Base-by-base conservation (phyloP, 2,888 invertebrate species). In the Buathra laborator region DNA sequence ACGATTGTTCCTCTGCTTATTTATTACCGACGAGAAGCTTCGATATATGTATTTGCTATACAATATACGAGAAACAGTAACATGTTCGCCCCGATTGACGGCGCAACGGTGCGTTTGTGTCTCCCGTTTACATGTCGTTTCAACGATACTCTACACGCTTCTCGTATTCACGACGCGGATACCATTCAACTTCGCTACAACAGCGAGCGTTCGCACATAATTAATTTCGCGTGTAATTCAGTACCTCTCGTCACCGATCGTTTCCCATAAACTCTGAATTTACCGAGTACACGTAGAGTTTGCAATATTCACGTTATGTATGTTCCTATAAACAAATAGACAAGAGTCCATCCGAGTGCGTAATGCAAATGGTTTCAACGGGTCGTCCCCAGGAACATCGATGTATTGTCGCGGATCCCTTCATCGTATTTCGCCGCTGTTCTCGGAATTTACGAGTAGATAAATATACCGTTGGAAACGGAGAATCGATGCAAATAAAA, bases 201-300 rank as follows among this genome's bases (percentile, higher is more conserved):
- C 62, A 48, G 14, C 37, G 59, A 48, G 64, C 46, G 48, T 83
- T 83, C 70, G 79, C 83, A 80, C 80, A 80, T 83, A 83, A 83
- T 80, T 83, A 75, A 83, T 83, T 80, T 83, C 19, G 44, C 59
- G 62, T 29, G 24, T 83, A 48, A 53, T 64, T 46, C 72, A 24
- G 19, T 10, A 10, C 24, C 72, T 71, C 51, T 44, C 64, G 72
- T 56, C 53, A 80, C 44, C 76, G 56, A 77, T 77, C 67, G 46
- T 53, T 77, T 37, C 44, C 19, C 56, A 56, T 19, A 43, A 19
- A 56, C 53, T 51, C 37, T 19, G 43, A 32, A 10, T 76, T 53
- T 12, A 66, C 51, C 9, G 19, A 10, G 64, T 66, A 43, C 51
- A 51, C 66, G 46, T 44, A 5, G 66, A 43, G 16, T 48, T 48